A percentile compares a stretch with the other conserved stretches of the same genome.
These are phyloP conservation scores for Carollia perspicillata DNA, from an alignment of 2,113 vertebrate genomes.

Conservation along the genomic window DNA sequence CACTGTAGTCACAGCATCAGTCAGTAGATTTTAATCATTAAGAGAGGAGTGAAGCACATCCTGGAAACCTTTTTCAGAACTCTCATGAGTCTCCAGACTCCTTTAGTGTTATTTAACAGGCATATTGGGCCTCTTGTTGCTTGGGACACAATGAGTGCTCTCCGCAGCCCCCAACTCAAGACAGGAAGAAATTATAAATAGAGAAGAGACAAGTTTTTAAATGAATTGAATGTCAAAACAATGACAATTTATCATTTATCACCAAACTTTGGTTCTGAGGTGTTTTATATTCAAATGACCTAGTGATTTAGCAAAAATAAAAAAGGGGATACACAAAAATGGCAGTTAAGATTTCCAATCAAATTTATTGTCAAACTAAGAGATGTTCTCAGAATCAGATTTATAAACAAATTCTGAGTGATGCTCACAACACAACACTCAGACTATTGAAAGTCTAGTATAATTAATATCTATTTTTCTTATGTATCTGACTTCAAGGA, in stretches of 20 bases:
- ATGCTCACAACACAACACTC: neutral
- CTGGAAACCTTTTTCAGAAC: neutral
- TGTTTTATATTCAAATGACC: neutral
- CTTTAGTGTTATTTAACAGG: neutral
- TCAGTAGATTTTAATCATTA: constrained; percentile 22
- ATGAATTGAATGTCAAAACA: neutral
- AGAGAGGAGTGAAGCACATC: neutral
- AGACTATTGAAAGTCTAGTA: neutral
- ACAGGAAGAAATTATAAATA: neutral
- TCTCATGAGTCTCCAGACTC: neutral
- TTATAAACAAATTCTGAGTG: constrained; percentile 42
- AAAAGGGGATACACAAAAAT: neutral
- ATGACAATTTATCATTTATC: neutral
- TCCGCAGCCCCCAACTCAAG: neutral
- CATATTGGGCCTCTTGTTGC: neutral
- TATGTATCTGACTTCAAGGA: neutral
- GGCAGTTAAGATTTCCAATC: constrained; percentile 44
- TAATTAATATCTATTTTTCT: neutral
- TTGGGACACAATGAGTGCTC: neutral
- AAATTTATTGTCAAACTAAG: constrained; percentile 44
- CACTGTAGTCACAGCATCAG: neutral
- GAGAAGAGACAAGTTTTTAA: neutral
- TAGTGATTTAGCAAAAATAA: neutral
- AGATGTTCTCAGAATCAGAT: neutral
- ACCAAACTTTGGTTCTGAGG: constrained; percentile 47